Evolutionary conservation across 2,888 invertebrate species (phyloP).

Genomic region (Eugnorisma glareosa): DNA sequence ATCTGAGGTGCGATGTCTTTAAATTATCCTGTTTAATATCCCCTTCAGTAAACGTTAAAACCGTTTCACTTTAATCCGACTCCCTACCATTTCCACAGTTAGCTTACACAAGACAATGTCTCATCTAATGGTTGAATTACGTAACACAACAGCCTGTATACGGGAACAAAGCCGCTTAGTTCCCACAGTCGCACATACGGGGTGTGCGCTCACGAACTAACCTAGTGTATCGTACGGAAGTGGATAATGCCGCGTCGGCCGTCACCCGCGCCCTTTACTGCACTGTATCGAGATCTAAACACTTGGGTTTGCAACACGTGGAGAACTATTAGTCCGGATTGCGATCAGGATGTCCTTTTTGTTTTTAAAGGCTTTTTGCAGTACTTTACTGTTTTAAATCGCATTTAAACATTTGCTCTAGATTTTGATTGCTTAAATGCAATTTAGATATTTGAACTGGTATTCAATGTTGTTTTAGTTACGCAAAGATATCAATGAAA

Average conservation of each 20-base stretch:
- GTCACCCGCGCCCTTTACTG: slow-evolving; percentile 88
- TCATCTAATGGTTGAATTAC: slow-evolving; percentile 52
- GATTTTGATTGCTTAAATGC: slow-evolving; percentile 8
- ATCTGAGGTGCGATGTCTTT: neutral
- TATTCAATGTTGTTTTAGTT: slow-evolving; percentile 3
- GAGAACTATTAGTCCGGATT: slow-evolving; percentile 69
- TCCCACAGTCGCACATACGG: slow-evolving; percentile 89
- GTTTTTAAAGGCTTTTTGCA: slow-evolving; percentile 32
- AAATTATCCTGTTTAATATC: neutral
- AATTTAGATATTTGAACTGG: neutral
- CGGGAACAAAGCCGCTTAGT: slow-evolving; percentile 81
- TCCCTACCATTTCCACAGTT: slow-evolving; percentile 15
- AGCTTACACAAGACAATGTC: slow-evolving; percentile 33
- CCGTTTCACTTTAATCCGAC: neutral
- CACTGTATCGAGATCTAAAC: slow-evolving; percentile 80
- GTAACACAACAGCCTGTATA: slow-evolving; percentile 76
- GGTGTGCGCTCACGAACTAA: slow-evolving; percentile 88
- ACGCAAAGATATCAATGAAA: slow-evolving; percentile 12
- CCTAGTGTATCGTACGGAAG: slow-evolving; percentile 87
- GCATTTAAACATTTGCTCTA: slow-evolving; percentile 17
- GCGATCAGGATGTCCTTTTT: slow-evolving; percentile 61
- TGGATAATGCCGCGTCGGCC: slow-evolving; percentile 83
- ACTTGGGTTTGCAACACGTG: slow-evolving; percentile 71
- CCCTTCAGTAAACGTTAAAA: neutral
- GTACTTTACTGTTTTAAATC: slow-evolving; percentile 33